A percentile compares a stretch with the other conserved stretches of the same genome.
Evolutionary conservation across 2,113 vertebrate species (phyloP).

Genomic region (Nycticebus coucang): DNA sequence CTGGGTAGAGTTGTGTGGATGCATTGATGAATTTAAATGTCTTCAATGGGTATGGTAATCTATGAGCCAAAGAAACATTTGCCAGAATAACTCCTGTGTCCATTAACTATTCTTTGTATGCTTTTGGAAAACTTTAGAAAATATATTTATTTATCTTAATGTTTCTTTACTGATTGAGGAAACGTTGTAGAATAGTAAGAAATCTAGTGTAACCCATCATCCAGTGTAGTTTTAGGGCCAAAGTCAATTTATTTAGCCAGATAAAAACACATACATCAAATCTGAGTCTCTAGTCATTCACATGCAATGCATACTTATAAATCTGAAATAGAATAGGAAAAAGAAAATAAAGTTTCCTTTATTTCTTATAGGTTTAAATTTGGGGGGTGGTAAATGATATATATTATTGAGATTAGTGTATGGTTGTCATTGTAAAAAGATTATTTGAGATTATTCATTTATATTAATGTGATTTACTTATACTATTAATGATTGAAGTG

Average conservation of each 20-base stretch:
- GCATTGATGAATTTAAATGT: slow-evolving; percentile 71
- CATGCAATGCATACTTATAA: not conserved
- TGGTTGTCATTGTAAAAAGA: not conserved
- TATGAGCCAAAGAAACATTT: slow-evolving; percentile 48
- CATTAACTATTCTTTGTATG: slow-evolving; percentile 46
- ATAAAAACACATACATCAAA: not conserved
- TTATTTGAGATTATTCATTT: not conserved
- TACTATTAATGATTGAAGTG: not conserved
- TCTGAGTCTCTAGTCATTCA: not conserved
- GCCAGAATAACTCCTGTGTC: slow-evolving; percentile 58
- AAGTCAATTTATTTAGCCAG: not conserved
- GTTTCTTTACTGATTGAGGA: not conserved
- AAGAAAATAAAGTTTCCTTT: not conserved
- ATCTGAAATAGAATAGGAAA: too few species aligned
- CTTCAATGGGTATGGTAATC: slow-evolving; percentile 34
- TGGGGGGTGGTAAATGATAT: not conserved
- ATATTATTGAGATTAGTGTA: not conserved
- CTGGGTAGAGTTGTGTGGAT: slow-evolving; percentile 66
- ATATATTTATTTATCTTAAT: not conserved
- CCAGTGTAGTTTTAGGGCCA: not conserved
- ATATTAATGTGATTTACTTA: not conserved
- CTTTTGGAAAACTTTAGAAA: not conserved
- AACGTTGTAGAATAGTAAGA: not conserved
- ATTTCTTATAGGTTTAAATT: not conserved
- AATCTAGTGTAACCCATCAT: not conserved